phyloP scores from a whole-genome alignment of 2,797 vertebrate species.

The Lophotriccus pileatus region DNA sequence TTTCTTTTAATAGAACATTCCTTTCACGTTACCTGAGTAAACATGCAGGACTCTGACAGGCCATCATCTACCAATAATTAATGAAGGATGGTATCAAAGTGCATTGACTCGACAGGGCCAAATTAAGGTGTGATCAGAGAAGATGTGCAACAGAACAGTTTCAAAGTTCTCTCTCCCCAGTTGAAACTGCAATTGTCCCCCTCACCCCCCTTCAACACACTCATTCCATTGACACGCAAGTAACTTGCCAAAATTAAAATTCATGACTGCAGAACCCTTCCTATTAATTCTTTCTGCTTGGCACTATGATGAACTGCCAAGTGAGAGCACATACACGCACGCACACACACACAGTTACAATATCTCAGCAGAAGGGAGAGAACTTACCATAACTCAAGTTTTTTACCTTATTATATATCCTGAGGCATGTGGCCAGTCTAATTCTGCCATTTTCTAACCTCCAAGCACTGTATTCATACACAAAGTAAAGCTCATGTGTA shows the following conservation, averaged over 20 bases:
- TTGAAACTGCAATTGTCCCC: neutral
- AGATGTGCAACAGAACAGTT: neutral
- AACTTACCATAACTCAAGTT: neutral
- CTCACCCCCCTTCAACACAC: neutral
- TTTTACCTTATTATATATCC: neutral
- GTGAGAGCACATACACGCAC: fast-evolving
- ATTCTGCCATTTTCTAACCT: neutral
- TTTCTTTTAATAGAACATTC: neutral
- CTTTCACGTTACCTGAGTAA: neutral
- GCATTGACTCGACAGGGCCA: neutral
- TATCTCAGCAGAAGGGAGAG: neutral
- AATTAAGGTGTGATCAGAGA: neutral
- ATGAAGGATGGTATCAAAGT: neutral
- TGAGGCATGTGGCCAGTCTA: neutral
- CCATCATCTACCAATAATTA: neutral
- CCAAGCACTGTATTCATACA: neutral
- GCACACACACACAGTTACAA: neutral
- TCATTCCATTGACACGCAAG: neutral
- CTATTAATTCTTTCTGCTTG: neutral
- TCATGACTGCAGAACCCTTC: neutral
- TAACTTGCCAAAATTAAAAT: neutral
- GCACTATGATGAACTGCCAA: neutral
- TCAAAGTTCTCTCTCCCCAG: neutral
- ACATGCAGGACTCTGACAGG: neutral
- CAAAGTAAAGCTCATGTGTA: neutral